Base-by-base conservation (phyloP, 2,797 vertebrate genomes). In the Parambassis ranga region DNA sequence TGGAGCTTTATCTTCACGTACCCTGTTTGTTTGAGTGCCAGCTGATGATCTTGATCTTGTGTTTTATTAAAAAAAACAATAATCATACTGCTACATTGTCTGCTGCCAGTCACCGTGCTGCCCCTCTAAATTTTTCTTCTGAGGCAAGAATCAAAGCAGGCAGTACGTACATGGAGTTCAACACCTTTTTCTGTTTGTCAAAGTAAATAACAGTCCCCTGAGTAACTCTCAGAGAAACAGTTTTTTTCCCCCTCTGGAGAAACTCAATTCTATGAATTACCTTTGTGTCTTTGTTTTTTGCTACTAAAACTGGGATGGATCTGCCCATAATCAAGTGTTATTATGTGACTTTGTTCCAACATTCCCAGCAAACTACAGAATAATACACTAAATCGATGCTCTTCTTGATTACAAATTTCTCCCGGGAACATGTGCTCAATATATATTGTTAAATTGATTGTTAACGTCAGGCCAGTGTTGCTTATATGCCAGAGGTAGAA, bases 381-480 rank as follows among this genome's bases (percentile, higher is more conserved):
- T 84, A 84, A 86, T 73, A 61, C 56, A 52, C 51, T 19, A 43
- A 75, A 83, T 90, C 84, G 2, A 90, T 90, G 68, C 22, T 8
- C 65, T 66, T 68, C 79, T 82, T 87, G 79, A 88, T 87, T 79
- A 85, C 72, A 87, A 65, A 84, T 85, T 84, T 84, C 84, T 87
- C 80, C 75, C 1, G 62, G 83, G 84, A 82, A 82, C 75, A n/a
- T 38, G 55, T 53, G 78, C 75, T 85, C 83, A 62, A 83, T 87
- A 78, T 76, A 82, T 82, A 79, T 79, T 79, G 82, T 84, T 86
- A 71, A 87, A 86, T 80, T 85, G 78, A 85, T 84, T 51, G 63
- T 83, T 85, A 84, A 82, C 32, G 78, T 83, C 81, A 77, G 18
- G 51, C 69, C 61, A 31, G 30, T 69, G 79, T 74, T 78, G 66